Base-by-base conservation (phyloP, 2,113 vertebrate genomes). In the Phrynosoma blainvillii region DNA sequence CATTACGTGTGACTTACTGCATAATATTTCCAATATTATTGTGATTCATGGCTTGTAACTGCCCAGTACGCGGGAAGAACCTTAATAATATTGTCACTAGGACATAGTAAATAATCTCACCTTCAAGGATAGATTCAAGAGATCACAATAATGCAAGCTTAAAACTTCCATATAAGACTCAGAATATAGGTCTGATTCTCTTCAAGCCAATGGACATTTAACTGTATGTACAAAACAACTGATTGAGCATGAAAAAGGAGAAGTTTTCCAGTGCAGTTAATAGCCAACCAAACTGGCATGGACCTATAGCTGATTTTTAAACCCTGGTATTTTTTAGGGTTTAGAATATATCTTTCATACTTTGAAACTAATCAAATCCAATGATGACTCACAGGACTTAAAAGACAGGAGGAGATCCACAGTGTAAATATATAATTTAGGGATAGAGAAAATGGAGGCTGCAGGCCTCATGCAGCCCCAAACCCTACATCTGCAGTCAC, bases 41-140 rank as follows among this genome's bases (percentile, higher is more conserved):
- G 20, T 83, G 82, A 89, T 94, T 91, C 23, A 92, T 85, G 88
- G 12, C 71, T 87, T 54, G 84, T 68, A 86, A 86, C 62, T 66
- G 27, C 84, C 18, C 78, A 25, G 92, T 40, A 20, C 30, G 62
- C 87, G 32, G 14, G n/a, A 91, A 76, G 30, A 21, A 88, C 32
- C 40, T 52, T 82, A 40, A 85, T 65, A 88, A 76, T 66, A 91
- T 70, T 68, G 77, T 52, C 40, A 87, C 73, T 27, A 25, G 76
- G 13, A 52, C 74, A 83, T 1, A 47, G 20, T 82, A 91, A 92
- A 85, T 86, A 90, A 83, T 25, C 79, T 89, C 71, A 77, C 59
- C 27, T 88, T 73, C 90, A 73, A 78, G 86, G 5, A 1, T 76
- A 85, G 89, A 71, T 84, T 16, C 83, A 68, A 9, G 75, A 0